Evolutionary conservation across 2,797 vertebrate species (phyloP).

Genomic region (Benthosema pterotum): DNA sequence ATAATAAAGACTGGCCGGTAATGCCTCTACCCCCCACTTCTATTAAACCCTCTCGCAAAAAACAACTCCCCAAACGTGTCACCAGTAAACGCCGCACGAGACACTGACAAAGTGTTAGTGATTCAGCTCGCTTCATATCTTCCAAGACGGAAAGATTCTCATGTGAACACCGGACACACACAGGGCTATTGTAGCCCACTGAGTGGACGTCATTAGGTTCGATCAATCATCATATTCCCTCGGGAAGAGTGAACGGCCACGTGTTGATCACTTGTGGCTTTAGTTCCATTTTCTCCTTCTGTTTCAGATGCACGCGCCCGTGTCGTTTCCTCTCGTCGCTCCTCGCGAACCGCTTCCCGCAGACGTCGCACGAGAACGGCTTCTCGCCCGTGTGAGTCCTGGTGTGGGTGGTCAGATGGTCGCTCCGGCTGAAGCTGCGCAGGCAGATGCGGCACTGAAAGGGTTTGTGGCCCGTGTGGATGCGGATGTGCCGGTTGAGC

Average conservation of each 20-base stretch:
- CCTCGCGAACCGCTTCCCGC: conserved; percentile 94
- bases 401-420: conserved; percentile 98
- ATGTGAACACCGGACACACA: conserved; percentile 25
- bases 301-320: conserved; percentile 95
- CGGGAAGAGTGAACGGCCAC: conserved; percentile 82
- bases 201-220: background rate
- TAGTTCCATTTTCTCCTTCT: conserved; percentile 94
- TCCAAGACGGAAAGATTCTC: conserved; percentile 83
- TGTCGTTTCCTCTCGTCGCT: conserved; percentile 95
- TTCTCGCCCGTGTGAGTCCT: conserved; percentile 98
- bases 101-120: conserved; percentile 51
- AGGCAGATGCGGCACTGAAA: conserved; percentile 98
- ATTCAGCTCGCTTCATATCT: conserved; percentile 74
- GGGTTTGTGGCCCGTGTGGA: conserved; percentile 97
- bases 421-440: conserved; percentile 97
- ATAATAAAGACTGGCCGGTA: conserved; percentile 55
- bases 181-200: background rate
- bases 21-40: conserved; percentile 22
- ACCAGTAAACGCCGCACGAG: conserved; percentile 44
- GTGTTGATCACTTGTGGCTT: conserved; percentile 85
- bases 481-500: conserved; percentile 96
- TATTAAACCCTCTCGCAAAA: conserved; percentile 46
- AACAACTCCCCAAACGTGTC: conserved; percentile 36
- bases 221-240: conserved; percentile 85
- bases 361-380: conserved; percentile 96